These are phyloP conservation scores for Synanthedon formicaeformis DNA, from an alignment of 2,888 invertebrate genomes.

Conservation along the genomic window DNA sequence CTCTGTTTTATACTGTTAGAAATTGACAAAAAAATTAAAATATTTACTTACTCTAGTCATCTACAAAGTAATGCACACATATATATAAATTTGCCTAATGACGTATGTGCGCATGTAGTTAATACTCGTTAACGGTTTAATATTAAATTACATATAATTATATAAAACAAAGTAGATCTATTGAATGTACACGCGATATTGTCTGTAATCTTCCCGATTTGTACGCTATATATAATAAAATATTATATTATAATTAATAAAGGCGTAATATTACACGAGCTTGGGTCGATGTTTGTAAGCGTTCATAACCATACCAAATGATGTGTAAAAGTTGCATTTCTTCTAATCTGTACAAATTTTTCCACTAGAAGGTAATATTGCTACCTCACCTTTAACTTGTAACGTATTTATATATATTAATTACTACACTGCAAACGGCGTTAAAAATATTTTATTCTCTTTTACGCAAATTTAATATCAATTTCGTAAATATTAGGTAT, in stretches of 20 bases:
- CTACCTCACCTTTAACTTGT: slow-evolving; percentile 64
- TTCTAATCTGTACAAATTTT: slow-evolving; percentile 62
- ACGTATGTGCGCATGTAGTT: slow-evolving; percentile 55
- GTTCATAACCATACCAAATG: slow-evolving; percentile 41
- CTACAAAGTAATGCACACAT: slow-evolving; percentile 62
- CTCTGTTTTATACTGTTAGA: slow-evolving; percentile 50
- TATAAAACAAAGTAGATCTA: slow-evolving; percentile 30
- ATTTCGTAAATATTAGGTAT: too few species aligned
- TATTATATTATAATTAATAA: not conserved
- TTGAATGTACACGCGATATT: slow-evolving; percentile 37
- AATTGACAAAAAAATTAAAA: slow-evolving; percentile 28
- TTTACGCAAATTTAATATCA: too few species aligned
- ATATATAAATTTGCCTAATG: slow-evolving; percentile 37
- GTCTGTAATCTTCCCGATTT: slow-evolving; percentile 32
- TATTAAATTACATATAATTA: not conserved
- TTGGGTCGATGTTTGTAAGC: slow-evolving; percentile 17
- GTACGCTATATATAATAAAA: slow-evolving; percentile 30
- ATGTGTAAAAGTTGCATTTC: slow-evolving; percentile 43
- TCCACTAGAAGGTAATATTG: slow-evolving; percentile 66
- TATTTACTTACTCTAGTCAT: slow-evolving; percentile 70
- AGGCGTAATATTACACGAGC: slow-evolving; percentile 9
- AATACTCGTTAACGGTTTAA: slow-evolving; percentile 38
- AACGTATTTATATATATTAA: slow-evolving; percentile 37
- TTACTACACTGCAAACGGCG: slow-evolving; percentile 4
- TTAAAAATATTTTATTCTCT: too few species aligned